Conservation (phyloP, 2,888 invertebrate species). For the Tenthredo distinguenda region DNA sequence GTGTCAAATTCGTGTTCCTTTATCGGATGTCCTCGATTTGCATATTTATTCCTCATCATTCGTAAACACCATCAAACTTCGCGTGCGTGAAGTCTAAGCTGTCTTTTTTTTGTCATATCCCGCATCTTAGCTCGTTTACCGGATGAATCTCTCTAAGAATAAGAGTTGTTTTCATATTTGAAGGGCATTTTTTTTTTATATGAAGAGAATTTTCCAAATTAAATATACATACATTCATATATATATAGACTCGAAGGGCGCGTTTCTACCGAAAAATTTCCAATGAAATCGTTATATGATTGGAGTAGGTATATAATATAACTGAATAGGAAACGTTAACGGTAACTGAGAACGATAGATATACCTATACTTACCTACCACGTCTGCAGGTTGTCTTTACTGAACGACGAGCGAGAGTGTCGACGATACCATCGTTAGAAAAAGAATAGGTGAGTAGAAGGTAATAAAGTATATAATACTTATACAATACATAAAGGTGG, state of each 20-base stretch:
- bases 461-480: constrained; percentile 25
- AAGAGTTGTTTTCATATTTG: constrained; percentile 1
- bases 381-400: background rate
- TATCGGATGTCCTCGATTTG: background rate
- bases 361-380: background rate
- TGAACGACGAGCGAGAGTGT: constrained; percentile 32
- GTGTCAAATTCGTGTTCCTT: background rate
- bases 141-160: background rate
- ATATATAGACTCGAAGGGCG: no score
- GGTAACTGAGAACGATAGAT: background rate
- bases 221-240: no score
- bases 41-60: constrained; percentile 10
- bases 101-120: background rate
- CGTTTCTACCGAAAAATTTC: background rate
- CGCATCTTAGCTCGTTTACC: constrained; percentile 1
- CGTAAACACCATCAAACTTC: constrained; percentile 34
- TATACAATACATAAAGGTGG: background rate
- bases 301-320: background rate
- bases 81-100: background rate
- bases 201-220: background rate
- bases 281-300: background rate
- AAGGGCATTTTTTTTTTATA: background rate
- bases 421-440: constrained; percentile 30
- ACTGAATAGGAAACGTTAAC: background rate
- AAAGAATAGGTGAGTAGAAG: constrained; percentile 9